These are phyloP conservation scores for Callosobruchus maculatus DNA, from an alignment of 2,888 invertebrate species.

Conservation along the genomic window DNA sequence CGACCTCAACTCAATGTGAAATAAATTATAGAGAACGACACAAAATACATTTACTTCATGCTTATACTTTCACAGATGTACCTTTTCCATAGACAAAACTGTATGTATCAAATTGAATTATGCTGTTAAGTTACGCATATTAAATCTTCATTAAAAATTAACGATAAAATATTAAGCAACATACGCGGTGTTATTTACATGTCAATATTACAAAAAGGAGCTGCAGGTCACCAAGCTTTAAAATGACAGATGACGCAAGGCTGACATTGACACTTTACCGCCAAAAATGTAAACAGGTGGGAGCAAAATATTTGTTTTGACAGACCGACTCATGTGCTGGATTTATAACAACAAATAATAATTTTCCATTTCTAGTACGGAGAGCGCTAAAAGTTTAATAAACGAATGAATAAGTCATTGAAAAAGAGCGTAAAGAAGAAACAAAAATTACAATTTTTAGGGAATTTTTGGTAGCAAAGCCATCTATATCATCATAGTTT, in stretches of 20 bases:
- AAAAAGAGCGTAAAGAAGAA: too few species aligned
- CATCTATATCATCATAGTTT: too few species aligned
- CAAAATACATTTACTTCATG: background rate
- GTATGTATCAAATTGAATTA: constrained; percentile 19
- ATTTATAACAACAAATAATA: too few species aligned
- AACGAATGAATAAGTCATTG: too few species aligned
- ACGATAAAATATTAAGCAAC: constrained; percentile 31
- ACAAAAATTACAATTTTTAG: too few species aligned
- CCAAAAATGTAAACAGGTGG: background rate
- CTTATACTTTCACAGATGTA: constrained; percentile 11
- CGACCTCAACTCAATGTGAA: too few species aligned
- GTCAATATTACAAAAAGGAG: constrained; percentile 33
- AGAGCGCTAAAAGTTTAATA: too few species aligned
- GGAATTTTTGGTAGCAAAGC: too few species aligned
- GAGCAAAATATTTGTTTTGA: background rate
- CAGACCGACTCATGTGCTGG: too few species aligned
- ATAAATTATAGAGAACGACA: background rate
- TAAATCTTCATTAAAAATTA: constrained; percentile 25
- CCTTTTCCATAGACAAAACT: constrained; percentile 12
- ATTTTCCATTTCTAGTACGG: too few species aligned
- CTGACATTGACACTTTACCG: background rate
- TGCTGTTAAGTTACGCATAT: constrained; percentile 19
- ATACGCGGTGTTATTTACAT: constrained; percentile 37
- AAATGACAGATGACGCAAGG: background rate
- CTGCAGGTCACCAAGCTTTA: background rate